A percentile compares a stretch with the other conserved stretches of the same genome.
Evolutionary conservation across 1,140 invertebrate genomes (phyloP).

Genomic region (Nasonia vitripennis): DNA sequence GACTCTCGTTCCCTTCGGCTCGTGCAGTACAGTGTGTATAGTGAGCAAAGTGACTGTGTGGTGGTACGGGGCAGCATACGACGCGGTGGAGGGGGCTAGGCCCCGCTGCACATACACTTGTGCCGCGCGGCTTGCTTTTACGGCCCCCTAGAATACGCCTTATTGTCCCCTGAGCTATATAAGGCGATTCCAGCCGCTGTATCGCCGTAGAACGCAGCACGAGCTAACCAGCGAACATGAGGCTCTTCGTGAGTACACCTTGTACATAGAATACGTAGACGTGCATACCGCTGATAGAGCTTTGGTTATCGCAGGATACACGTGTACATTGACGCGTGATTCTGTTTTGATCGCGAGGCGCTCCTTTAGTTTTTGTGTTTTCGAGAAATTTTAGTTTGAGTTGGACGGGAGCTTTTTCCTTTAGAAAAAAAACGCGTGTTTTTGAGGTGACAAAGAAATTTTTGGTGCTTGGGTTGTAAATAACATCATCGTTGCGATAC

Average conservation of each 20-base stretch:
- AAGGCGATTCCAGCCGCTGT: slow-evolving; percentile 58
- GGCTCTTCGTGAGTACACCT: slow-evolving; percentile 66
- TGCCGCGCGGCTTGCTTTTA: slow-evolving; percentile 46
- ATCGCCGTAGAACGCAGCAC: slow-evolving; percentile 61
- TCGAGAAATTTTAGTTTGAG: too few species aligned
- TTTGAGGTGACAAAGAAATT: too few species aligned
- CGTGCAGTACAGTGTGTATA: slow-evolving; percentile 37
- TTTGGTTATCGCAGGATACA: background rate
- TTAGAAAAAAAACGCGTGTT: too few species aligned
- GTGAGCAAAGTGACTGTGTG: slow-evolving; percentile 6
- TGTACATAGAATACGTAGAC: background rate
- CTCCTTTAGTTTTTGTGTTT: background rate
- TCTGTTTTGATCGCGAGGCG: background rate
- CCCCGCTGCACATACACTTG: slow-evolving; percentile 47
- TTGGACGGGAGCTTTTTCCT: too few species aligned
- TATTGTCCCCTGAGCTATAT: slow-evolving; percentile 67
- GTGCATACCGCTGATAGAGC: background rate
- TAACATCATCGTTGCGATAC: too few species aligned
- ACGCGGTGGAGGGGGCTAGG: slow-evolving; percentile 35
- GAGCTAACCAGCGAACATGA: slow-evolving; percentile 65
- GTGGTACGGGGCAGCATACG: slow-evolving; percentile 1
- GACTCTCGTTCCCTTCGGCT: slow-evolving; percentile 42
- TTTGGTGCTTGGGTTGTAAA: too few species aligned
- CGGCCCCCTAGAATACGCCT: slow-evolving; percentile 50
- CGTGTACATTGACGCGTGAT: background rate